Percentiles rank a stretch among this genome's conserved stretches.
Conservation (phyloP, 2,797 vertebrate species). For the Myotis daubentonii region DNA sequence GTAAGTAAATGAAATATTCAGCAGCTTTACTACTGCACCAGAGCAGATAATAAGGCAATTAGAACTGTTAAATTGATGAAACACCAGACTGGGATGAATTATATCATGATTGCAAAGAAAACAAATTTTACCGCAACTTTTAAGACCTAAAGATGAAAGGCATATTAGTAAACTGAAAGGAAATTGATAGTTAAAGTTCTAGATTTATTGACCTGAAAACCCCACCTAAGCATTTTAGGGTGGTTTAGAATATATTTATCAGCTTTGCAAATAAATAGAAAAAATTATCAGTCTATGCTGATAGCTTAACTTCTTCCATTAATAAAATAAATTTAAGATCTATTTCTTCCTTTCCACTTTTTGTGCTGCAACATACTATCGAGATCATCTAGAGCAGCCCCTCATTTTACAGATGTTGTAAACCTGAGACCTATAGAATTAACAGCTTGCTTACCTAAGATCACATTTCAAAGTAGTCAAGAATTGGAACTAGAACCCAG, state of each 20-base stretch:
- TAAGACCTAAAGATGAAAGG: slow-evolving; percentile 55
- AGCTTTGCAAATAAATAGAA: slow-evolving; percentile 72
- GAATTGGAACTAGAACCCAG: not conserved
- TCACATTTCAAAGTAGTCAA: not conserved
- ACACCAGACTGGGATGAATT: slow-evolving; percentile 77
- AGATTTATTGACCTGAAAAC: slow-evolving; percentile 71
- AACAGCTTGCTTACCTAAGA: not conserved
- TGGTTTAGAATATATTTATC: slow-evolving; percentile 57
- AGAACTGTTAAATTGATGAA: slow-evolving; percentile 80
- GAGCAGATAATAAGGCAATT: slow-evolving; percentile 82
- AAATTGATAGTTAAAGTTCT: slow-evolving; percentile 69
- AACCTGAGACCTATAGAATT: slow-evolving; percentile 17
- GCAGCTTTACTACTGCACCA: slow-evolving; percentile 76
- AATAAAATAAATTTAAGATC: slow-evolving; percentile 57
- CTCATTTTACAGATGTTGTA: slow-evolving; percentile 30
- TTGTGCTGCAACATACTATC: not conserved
- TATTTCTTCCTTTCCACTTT: slow-evolving; percentile 19
- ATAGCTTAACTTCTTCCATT: slow-evolving; percentile 56
- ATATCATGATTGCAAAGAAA: slow-evolving; percentile 74
- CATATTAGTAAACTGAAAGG: slow-evolving; percentile 57
- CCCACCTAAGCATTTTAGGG: slow-evolving; percentile 60
- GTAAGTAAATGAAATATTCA: slow-evolving; percentile 76
- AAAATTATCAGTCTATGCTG: slow-evolving; percentile 39
- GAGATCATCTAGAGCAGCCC: not conserved
- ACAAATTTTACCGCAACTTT: slow-evolving; percentile 73